Evolutionary conservation across 1,140 invertebrate species (phyloP).

Genomic region (Aphelenchoides fujianensis): DNA sequence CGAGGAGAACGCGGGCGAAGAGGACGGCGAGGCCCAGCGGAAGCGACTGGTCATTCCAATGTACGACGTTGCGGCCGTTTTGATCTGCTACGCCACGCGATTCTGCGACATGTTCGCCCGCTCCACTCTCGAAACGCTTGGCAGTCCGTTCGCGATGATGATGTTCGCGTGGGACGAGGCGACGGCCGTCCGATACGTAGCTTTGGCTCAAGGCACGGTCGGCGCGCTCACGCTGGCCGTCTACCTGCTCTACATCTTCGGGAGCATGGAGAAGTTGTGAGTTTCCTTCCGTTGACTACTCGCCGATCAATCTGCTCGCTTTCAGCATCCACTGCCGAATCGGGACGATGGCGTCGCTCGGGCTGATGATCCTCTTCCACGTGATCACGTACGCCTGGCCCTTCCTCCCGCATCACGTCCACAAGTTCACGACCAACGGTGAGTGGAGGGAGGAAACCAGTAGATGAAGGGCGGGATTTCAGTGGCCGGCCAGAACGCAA

Average conservation of each 20-base stretch:
- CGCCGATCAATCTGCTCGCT: too few species aligned
- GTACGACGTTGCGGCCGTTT: conserved; percentile 39
- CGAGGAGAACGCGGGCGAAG: background rate
- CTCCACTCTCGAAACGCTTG: conserved; percentile 38
- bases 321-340: conserved; percentile 34
- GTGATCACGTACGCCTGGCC: conserved; percentile 45
- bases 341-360: conserved; percentile 31
- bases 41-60: background rate
- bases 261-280: conserved; percentile 40
- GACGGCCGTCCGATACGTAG: conserved; percentile 27
- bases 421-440: conserved; percentile 7
- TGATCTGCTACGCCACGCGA: conserved; percentile 46
- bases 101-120: conserved; percentile 46
- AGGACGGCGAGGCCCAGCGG: background rate
- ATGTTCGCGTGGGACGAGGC: conserved; percentile 33
- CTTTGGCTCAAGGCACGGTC: conserved; percentile 35
- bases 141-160: conserved; percentile 36
- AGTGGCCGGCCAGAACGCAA: conserved; percentile 1
- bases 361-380: conserved; percentile 32
- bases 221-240: conserved; percentile 33
- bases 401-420: conserved; percentile 27
- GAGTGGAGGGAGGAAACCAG: background rate
- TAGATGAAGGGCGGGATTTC: background rate
- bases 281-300: background rate
- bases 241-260: conserved; percentile 36